These are phyloP conservation scores for Cyprinella venusta DNA, from an alignment of 2,797 vertebrate genomes.

Conservation along the genomic window DNA sequence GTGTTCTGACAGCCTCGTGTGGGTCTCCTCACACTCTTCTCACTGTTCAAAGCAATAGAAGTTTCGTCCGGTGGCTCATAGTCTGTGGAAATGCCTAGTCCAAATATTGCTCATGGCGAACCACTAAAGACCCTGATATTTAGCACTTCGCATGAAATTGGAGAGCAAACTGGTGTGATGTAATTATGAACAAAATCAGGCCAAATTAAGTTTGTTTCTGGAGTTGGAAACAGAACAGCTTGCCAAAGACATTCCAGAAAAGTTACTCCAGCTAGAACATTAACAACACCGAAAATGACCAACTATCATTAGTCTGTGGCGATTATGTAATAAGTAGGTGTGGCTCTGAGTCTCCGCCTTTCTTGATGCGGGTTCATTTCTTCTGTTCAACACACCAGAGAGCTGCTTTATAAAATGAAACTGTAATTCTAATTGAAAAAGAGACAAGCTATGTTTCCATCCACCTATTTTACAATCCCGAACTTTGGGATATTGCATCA, in stretches of 20 bases:
- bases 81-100: neutral
- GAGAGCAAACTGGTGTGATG: neutral
- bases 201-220: neutral
- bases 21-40: slow-evolving; percentile 6
- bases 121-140: neutral
- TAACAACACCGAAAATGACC: too few species aligned
- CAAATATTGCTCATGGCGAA: neutral
- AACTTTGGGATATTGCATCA: too few species aligned
- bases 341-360: neutral
- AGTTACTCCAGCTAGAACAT: neutral
- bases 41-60: neutral
- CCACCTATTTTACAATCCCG: too few species aligned
- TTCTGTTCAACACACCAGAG: neutral
- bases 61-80: neutral
- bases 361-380: neutral
- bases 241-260: neutral
- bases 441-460: too few species aligned
- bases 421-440: too few species aligned
- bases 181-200: neutral
- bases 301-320: neutral
- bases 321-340: neutral
- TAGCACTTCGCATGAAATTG: neutral
- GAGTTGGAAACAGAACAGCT: neutral
- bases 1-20: neutral
- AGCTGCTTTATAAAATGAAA: too few species aligned